Conservation (phyloP, 2,113 vertebrate species). For the Cochlearius cochlearius region DNA sequence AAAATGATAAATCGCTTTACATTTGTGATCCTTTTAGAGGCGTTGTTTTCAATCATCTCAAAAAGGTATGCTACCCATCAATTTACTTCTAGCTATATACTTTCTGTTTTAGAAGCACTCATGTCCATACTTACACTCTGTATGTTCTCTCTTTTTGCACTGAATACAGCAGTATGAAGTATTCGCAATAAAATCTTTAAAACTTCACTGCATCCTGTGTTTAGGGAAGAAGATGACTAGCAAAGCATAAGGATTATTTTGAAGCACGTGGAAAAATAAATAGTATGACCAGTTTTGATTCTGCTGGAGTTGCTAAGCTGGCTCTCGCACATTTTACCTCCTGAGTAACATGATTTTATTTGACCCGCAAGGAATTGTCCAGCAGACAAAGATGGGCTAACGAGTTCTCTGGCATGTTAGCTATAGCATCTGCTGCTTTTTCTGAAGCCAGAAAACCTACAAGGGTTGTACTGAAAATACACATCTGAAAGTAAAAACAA, state of each 20-base stretch:
- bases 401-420: background rate
- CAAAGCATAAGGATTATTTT: background rate
- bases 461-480: background rate
- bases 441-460: background rate
- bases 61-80: slow-evolving; percentile 75
- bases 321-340: background rate
- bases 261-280: background rate
- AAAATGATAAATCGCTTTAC: slow-evolving; percentile 91
- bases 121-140: accelerated
- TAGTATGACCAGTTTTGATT: background rate
- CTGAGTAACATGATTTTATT: background rate
- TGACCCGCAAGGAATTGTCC: background rate
- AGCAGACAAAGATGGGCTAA: background rate
- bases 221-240: background rate
- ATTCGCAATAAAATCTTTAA: background rate
- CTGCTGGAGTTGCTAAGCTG: background rate
- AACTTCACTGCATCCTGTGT: background rate
- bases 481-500: background rate
- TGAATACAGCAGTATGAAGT: background rate
- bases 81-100: background rate
- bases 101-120: background rate
- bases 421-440: background rate
- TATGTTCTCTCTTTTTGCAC: background rate
- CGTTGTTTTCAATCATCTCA: slow-evolving; percentile 84
- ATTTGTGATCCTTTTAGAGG: slow-evolving; percentile 90